These are phyloP conservation scores for Vulpes vulpes DNA, from an alignment of 2,113 vertebrate genomes.

Conservation along the genomic window DNA sequence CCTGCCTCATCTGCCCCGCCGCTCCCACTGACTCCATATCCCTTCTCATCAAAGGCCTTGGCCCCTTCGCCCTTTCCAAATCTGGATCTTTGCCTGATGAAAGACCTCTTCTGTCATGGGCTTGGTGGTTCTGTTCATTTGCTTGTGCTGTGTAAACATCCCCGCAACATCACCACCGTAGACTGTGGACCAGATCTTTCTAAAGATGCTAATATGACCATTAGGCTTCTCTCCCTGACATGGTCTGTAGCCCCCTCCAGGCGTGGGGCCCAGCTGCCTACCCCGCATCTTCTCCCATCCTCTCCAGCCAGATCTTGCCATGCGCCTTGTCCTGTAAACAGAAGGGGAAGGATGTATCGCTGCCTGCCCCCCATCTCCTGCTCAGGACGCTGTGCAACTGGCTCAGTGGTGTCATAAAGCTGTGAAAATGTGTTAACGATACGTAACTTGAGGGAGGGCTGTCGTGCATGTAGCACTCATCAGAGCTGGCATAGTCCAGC, in stretches of 20 bases:
- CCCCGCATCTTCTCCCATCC: neutral
- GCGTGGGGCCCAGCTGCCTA: neutral
- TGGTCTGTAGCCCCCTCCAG: neutral
- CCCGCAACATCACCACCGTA: neutral
- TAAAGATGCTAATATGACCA: neutral
- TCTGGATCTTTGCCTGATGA: neutral
- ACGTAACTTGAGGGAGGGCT: neutral
- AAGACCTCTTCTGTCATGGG: neutral
- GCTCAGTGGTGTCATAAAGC: neutral
- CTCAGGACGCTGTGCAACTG: too few relatives aligned
- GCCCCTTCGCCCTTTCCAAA: neutral
- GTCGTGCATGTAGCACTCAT: too few relatives aligned
- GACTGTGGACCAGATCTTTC: neutral
- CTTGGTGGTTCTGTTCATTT: neutral
- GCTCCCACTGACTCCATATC: too few relatives aligned
- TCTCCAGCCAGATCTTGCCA: neutral
- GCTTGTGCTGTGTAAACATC: neutral
- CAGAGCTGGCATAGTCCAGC: neutral
- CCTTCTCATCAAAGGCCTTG: neutral
- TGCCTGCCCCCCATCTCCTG: too few relatives aligned
- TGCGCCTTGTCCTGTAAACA: fast-evolving
- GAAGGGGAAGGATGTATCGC: fast-evolving
- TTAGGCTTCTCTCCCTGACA: neutral
- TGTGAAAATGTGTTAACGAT: neutral
- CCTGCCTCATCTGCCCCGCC: neutral